Evolutionary conservation across 1,140 invertebrate genomes (phyloP), one percentile per base, ranked within the genome.

Genomic region (Drosophila seguyi): DNA sequence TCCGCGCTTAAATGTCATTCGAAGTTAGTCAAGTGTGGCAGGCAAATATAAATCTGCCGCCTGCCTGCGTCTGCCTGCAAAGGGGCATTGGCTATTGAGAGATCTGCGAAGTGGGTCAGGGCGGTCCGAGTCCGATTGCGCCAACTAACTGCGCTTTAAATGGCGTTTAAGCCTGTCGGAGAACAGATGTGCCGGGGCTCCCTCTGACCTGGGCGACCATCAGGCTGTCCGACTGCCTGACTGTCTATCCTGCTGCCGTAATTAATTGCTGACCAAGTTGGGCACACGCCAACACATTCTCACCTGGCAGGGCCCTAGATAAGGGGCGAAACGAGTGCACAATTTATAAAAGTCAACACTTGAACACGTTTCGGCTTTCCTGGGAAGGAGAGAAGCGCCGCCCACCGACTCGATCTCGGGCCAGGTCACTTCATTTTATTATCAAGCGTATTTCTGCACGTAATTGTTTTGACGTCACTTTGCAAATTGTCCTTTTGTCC

Each of bases 331-430:
- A 80, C 76, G 85, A 90, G 76, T 74, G 73, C 80, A 88, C 84
- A 88, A 88, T 88, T 88, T 88, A 88, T 88, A 88, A 90, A 90
- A 90, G 85, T 88, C 85, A 90, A 75, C 85, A 88, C 85, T 88
- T 88, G 71, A 85, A 83, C 85, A 88, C 85, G 85, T 88, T 85
- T 66, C 60, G 78, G 77, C 78, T 80, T 74, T 88, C 69, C 76
- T 79, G 62, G 18, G 57, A 39, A 66, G 31, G 66, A 50, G 45
- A 42, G 34, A 44, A 41, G 62, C 2, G 16, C 45, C 48, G n/a
- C 44, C 25, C n/a, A 31, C 56, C 20, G 42, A 10, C 20, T 44
- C 13, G 18, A 18, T 29, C 29, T 25, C 53, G 39, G 27, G 25
- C 55, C 41, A 61, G 41, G 52, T 71, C 83, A 90, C 81, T 90